Evolutionary conservation across 2,888 invertebrate genomes (phyloP).

Genomic region (Asteroscopus sphinx): DNA sequence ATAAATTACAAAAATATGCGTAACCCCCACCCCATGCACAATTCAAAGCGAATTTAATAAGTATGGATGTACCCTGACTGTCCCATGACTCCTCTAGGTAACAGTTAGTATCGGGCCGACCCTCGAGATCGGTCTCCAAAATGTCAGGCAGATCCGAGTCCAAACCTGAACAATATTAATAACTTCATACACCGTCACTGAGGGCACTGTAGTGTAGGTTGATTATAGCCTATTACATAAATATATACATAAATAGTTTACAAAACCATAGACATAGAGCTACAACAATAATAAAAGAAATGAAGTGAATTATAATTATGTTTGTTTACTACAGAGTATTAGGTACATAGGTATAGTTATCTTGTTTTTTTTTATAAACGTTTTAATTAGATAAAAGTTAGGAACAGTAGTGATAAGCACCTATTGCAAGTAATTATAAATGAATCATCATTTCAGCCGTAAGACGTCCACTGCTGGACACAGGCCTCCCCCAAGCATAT

Average conservation of each 20-base stretch:
- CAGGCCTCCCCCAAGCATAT: too few species aligned
- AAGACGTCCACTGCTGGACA: too few species aligned
- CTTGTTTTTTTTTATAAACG: too few species aligned
- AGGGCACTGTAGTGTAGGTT: conserved; percentile 13
- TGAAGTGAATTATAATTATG: conserved; percentile 15
- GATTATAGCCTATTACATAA: conserved; percentile 20
- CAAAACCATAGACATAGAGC: conserved; percentile 71
- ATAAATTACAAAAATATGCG: conserved; percentile 49
- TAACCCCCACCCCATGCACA: conserved; percentile 80
- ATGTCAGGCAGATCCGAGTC: conserved; percentile 85
- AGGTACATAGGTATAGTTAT: too few species aligned
- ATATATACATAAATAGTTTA: conserved; percentile 57
- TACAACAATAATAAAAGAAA: conserved; percentile 26
- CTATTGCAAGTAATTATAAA: too few species aligned
- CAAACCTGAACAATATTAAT: conserved; percentile 84
- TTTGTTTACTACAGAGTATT: conserved; percentile 14
- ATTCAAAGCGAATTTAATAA: conserved; percentile 71
- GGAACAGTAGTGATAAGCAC: too few species aligned
- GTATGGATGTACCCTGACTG: conserved; percentile 81
- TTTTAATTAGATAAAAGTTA: too few species aligned
- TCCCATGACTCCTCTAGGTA: conserved; percentile 89
- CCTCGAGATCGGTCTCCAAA: conserved; percentile 86
- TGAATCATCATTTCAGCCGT: too few species aligned
- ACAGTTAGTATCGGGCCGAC: conserved; percentile 87
- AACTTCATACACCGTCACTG: conserved; percentile 60